Base-by-base conservation (phyloP, 2,888 invertebrate species). In the Maniola hyperantus region DNA sequence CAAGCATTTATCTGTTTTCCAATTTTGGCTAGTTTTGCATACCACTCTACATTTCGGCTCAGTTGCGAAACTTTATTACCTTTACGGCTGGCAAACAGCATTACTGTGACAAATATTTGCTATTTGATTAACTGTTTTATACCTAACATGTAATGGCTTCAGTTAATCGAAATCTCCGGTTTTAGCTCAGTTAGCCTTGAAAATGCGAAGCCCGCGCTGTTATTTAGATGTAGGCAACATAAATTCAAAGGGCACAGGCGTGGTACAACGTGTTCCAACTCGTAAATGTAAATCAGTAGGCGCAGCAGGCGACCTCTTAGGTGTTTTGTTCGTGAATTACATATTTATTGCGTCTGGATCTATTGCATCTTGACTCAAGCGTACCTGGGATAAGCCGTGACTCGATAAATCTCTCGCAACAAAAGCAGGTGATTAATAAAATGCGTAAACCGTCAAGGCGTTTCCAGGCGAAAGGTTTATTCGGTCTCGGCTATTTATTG, bases 231-330 rank as follows among this genome's bases (percentile, higher is more conserved):
- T 83, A 81, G 74, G 72, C 71, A 72, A 83, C 81, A 83, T 87
- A 85, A 86, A 86, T 85, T 79, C 80, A 90, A 89, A 89, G 88
- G 88, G 90, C 85, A 87, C 78, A 86, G 88, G 89, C 88, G 88
- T 84, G 87, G 83, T 79, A 76, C 79, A 82, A 80, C 80, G 76
- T 83, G 81, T 80, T 77, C 70, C 72, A 72, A 71, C 78, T 84
- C 82, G 83, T 89, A 87, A 89, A 88, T 86, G 84, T 84, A 77
- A 76, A 85, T 89, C 85, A 86, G 84, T 84, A 83, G 83, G 83
- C 88, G 79, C 89, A 90, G 89, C 89, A 83, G 89, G 88, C 85
- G 85, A 90, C 88, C 88, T 86, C 85, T 85, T 82, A 81, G 84
- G 83, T 83, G 87, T 87, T 86, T 86, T 85, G 85, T 86, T 87